These are phyloP conservation scores for Epinotia ramella DNA, from an alignment of 2,888 invertebrate species.

Conservation along the genomic window DNA sequence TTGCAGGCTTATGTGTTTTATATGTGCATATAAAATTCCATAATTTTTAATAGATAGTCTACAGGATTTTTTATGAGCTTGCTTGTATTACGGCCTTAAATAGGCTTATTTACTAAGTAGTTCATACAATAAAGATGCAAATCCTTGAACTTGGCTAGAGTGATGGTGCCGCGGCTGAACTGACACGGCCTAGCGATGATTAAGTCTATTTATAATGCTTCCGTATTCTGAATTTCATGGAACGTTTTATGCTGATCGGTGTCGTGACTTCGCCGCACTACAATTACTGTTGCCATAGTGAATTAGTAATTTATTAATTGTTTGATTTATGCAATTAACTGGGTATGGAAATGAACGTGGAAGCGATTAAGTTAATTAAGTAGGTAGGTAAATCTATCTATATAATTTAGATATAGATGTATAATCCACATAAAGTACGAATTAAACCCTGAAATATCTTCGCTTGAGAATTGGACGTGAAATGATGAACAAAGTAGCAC, in stretches of 20 bases:
- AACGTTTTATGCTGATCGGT: slow-evolving; percentile 22
- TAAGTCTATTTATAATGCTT: slow-evolving; percentile 35
- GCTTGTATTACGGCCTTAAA: neutral
- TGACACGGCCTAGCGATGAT: slow-evolving; percentile 16
- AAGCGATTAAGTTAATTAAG: neutral
- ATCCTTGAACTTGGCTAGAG: slow-evolving; percentile 35
- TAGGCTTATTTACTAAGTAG: slow-evolving; percentile 7
- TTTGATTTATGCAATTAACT: slow-evolving; percentile 4
- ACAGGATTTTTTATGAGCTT: too few species aligned
- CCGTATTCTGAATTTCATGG: slow-evolving; percentile 34
- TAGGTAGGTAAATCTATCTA: neutral
- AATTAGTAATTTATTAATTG: neutral
- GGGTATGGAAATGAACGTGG: slow-evolving; percentile 1
- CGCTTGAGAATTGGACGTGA: neutral
- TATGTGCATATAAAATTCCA: too few species aligned
- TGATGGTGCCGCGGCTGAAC: slow-evolving; percentile 18
- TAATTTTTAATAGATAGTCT: too few species aligned
- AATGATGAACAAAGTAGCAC: neutral
- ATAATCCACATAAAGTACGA: neutral
- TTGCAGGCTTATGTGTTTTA: too few species aligned
- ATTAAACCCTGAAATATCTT: neutral
- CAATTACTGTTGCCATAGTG: slow-evolving; percentile 6
- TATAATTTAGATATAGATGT: neutral
- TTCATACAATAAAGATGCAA: neutral
- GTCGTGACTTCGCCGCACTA: slow-evolving; percentile 28